Evolutionary conservation across 2,888 invertebrate species (phyloP).

Genomic region (Leuctra nigra): DNA sequence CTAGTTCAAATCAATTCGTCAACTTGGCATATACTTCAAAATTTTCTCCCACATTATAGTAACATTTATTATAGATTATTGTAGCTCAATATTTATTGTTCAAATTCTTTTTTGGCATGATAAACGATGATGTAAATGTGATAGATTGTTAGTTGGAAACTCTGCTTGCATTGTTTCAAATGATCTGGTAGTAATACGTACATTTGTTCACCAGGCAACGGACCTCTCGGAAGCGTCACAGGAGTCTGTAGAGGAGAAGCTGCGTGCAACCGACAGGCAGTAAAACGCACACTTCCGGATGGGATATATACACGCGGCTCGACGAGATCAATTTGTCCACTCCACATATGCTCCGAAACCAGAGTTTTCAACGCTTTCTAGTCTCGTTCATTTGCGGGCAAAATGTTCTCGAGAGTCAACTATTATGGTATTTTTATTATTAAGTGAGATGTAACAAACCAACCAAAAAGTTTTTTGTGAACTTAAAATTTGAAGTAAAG

Average conservation of each 20-base stretch:
- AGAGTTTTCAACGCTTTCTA: slow-evolving; percentile 21
- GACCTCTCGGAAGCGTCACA: slow-evolving; percentile 91
- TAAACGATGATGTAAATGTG: too few relatives aligned
- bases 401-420: slow-evolving; percentile 22
- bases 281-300: too few relatives aligned
- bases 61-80: too few relatives aligned
- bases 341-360: slow-evolving; percentile 17
- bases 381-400: slow-evolving; percentile 24
- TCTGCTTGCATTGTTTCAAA: too few relatives aligned
- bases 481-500: slow-evolving; percentile 17
- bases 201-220: slow-evolving; percentile 58
- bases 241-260: slow-evolving; percentile 89
- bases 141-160: too few relatives aligned
- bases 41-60: too few relatives aligned
- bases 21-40: too few relatives aligned
- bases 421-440: slow-evolving; percentile 27
- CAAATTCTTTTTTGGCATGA: too few relatives aligned
- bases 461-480: slow-evolving; percentile 21
- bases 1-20: too few relatives aligned
- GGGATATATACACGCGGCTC: slow-evolving; percentile 11
- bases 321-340: slow-evolving; percentile 25
- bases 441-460: slow-evolving; percentile 24
- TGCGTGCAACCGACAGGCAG: slow-evolving; percentile 91
- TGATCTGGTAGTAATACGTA: too few relatives aligned
- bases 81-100: too few relatives aligned